Base-by-base conservation (phyloP, 2,113 vertebrate genomes). In the Hippolais icterina region DNA sequence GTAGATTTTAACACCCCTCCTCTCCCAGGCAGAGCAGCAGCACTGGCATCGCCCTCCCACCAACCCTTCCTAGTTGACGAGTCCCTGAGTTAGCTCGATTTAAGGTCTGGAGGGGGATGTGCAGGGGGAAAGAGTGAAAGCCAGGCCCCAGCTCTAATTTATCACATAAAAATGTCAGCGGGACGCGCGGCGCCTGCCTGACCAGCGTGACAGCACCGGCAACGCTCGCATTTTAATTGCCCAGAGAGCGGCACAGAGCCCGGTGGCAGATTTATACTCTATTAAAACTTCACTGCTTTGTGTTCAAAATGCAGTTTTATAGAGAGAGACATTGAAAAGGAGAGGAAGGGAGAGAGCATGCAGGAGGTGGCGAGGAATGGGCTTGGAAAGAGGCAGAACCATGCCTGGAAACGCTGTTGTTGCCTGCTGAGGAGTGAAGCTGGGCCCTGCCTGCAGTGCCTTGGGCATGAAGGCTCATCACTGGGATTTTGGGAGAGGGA, bases 281-380 rank as follows among this genome's bases (percentile, higher is more conserved):
- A 94, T 96, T 96, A 96, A 96, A 97, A 96, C 90, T 80, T 94
- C 96, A 95, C 86, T 2, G 7, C 87, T 89, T 81, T 77, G 89
- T 74, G 93, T 41, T 96, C 90, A 89, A 97, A 97, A 96, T 15
- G 82, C 74, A 80, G 64, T 85, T 94, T 96, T 92, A 86, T 46
- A 91, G 88, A 91, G 87, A 95, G 90, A 94, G 83, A 59, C 41
- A 20, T 93, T 27, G 72, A 93, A 93, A 89, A 76, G 71, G 65
- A 74, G 39, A 44, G 69, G 22, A 54, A 44, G 60, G 57, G 69
- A 81, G 83, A 78, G 56, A 88, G 50, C 46, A 3, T 1, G 21
- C 15, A 1, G 59, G 74, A 83, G 63, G 46, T 57, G 53, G 85
- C 61, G 82, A 83, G 75, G 72, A 88, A 71, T 3, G 1, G 37